Conservation (phyloP, 1,140 invertebrate genomes). For the Carcinoscorpius rotundicauda region DNA sequence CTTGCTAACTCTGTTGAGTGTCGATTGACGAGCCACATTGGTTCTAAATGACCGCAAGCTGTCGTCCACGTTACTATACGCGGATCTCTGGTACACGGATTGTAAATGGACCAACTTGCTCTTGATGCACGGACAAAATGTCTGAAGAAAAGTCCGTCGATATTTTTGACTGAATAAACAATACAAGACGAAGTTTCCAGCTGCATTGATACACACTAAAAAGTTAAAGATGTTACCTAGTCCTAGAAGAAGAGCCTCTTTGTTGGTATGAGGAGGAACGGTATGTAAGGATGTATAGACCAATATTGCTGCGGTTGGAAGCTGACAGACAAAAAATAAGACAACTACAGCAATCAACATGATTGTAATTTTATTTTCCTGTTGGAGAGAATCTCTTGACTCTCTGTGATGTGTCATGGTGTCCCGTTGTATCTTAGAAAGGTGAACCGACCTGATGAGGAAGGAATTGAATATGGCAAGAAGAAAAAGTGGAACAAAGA, state of each 20-base stretch:
- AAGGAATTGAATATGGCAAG: conserved; percentile 57
- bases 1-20: too few relatives aligned
- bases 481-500: conserved; percentile 49
- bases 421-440: conserved; percentile 39
- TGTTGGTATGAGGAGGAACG: conserved; percentile 25
- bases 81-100: conserved; percentile 18
- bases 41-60: too few relatives aligned
- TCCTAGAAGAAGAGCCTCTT: conserved; percentile 35
- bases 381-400: conserved; percentile 30
- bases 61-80: conserved; percentile 12
- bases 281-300: conserved; percentile 39
- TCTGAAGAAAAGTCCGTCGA: conserved; percentile 50
- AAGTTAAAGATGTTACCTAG: conserved; percentile 61
- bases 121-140: conserved; percentile 42
- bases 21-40: too few relatives aligned
- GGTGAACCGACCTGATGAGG: conserved; percentile 50
- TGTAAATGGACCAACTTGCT: conserved; percentile 7
- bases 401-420: conserved; percentile 38
- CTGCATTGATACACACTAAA: conserved; percentile 52
- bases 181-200: conserved; percentile 60
- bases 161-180: conserved; percentile 63
- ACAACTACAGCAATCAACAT: conserved; percentile 61
- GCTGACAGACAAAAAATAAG: conserved; percentile 57
- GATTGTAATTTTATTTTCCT: conserved; percentile 59
- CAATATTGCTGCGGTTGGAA: conserved; percentile 47